Evolutionary conservation across 2,113 vertebrate genomes (phyloP).

Genomic region (Andinoacara biseriatus): DNA sequence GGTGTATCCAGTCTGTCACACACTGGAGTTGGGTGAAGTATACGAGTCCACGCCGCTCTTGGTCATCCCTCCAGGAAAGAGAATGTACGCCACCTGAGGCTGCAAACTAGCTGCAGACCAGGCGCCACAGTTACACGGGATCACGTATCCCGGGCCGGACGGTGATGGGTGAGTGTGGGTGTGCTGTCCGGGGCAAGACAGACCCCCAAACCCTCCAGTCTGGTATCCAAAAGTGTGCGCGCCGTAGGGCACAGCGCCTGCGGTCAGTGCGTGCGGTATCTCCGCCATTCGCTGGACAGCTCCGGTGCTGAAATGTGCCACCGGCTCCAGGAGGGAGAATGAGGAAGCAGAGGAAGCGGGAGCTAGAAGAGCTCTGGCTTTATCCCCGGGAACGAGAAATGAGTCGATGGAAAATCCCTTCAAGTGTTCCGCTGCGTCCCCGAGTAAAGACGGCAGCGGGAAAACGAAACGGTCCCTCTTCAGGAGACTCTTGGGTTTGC

Average conservation of each 20-base stretch:
- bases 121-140: constrained; percentile 93
- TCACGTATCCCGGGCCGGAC: constrained; percentile 89
- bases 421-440: constrained; percentile 88
- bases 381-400: constrained; percentile 87
- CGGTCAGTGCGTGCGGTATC: constrained; percentile 86
- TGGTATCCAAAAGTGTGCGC: constrained; percentile 92
- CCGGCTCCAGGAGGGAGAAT: constrained; percentile 89
- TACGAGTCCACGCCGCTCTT: constrained; percentile 89
- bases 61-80: constrained; percentile 90
- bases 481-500: constrained; percentile 91
- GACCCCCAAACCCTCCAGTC: constrained; percentile 87
- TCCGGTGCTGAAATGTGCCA: constrained; percentile 88
- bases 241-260: constrained; percentile 87
- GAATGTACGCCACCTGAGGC: constrained; percentile 94
- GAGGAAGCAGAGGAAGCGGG: constrained; percentile 87
- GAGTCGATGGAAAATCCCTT: constrained; percentile 90
- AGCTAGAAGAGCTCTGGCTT: constrained; percentile 87
- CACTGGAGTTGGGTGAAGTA: constrained; percentile 78
- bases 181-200: constrained; percentile 89
- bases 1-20: constrained; percentile 12
- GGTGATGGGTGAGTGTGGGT: constrained; percentile 89
- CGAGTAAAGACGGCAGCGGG: constrained; percentile 87
- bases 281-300: constrained; percentile 92
- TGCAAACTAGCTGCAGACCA: constrained; percentile 92
- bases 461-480: constrained; percentile 93